Evolutionary conservation across 1,140 invertebrate species (phyloP).

Genomic region (Arctopsyche grandis): DNA sequence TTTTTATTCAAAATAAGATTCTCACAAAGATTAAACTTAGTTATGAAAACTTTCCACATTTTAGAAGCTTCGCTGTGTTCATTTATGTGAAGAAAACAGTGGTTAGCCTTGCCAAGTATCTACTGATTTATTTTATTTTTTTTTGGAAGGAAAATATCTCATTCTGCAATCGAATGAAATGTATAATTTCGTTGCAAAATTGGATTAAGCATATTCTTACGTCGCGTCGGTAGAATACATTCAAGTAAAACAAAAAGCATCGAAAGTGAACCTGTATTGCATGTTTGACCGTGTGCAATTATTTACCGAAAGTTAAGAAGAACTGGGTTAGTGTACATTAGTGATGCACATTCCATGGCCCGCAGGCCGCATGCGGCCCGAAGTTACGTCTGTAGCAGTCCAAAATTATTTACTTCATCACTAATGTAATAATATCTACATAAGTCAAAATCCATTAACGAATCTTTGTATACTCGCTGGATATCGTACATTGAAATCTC

Average conservation of each 20-base stretch:
- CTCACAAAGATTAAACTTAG: too few species aligned
- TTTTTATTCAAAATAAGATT: too few species aligned
- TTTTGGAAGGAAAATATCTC: not conserved
- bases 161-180: not conserved
- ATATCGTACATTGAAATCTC: too few species aligned
- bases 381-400: too few species aligned
- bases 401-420: too few species aligned
- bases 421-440: too few species aligned
- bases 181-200: not conserved
- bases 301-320: slow-evolving; percentile 21
- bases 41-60: too few species aligned
- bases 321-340: slow-evolving; percentile 5
- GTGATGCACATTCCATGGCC: too few species aligned
- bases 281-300: not conserved
- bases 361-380: too few species aligned
- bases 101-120: not conserved
- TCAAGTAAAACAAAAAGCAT: not conserved
- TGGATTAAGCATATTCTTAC: not conserved
- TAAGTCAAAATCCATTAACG: too few species aligned
- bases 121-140: slow-evolving; percentile 9
- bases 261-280: slow-evolving; percentile 15
- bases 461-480: too few species aligned
- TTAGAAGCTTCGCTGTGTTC: too few species aligned
- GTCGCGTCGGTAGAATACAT: not conserved
- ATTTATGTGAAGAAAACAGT: not conserved